A percentile compares a stretch with the other conserved stretches of the same genome.
Evolutionary conservation across 64 coral and sea anemone species (phyloP).

Genomic region (Trachythela sp.): DNA sequence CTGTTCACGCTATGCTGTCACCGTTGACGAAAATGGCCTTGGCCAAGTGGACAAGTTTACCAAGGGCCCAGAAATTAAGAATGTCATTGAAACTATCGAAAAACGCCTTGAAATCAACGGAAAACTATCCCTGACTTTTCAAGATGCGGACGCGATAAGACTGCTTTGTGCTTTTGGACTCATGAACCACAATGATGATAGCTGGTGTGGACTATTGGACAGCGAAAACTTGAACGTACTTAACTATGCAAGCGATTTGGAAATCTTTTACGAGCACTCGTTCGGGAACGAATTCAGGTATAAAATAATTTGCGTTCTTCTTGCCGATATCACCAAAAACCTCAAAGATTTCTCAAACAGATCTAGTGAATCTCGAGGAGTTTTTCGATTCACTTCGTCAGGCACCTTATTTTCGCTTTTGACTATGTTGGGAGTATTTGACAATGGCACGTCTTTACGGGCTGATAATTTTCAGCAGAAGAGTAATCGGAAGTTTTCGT

Average conservation of each 20-base stretch:
- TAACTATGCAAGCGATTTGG: constrained; percentile 48
- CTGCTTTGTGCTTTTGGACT: constrained; percentile 56
- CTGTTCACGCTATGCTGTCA: constrained; percentile 47
- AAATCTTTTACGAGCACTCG: constrained; percentile 49
- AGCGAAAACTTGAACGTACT: constrained; percentile 30
- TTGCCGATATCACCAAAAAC: constrained; percentile 50
- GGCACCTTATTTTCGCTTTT: constrained; percentile 34
- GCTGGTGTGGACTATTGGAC: constrained; percentile 57
- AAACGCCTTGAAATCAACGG: constrained; percentile 40
- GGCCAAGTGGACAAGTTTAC: constrained; percentile 34
- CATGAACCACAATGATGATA: constrained; percentile 46
- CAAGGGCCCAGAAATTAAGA: constrained; percentile 31
- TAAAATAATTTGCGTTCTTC: constrained; percentile 59
- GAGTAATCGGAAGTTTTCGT: constrained; percentile 34
- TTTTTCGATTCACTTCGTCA: constrained; percentile 57
- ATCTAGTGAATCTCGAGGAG: constrained; percentile 37
- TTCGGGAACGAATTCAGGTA: constrained; percentile 60
- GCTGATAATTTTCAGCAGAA: constrained; percentile 42
- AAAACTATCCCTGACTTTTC: constrained; percentile 42
- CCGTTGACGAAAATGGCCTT: constrained; percentile 27
- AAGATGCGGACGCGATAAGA: constrained; percentile 38
- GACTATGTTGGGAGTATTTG: constrained; percentile 51
- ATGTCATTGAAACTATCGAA: constrained; percentile 37
- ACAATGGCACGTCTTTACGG: constrained; percentile 26
- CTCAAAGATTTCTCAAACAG: constrained; percentile 35